Evolutionary conservation across 2,888 invertebrate genomes (phyloP).

Genomic region (Pyralis farinalis): DNA sequence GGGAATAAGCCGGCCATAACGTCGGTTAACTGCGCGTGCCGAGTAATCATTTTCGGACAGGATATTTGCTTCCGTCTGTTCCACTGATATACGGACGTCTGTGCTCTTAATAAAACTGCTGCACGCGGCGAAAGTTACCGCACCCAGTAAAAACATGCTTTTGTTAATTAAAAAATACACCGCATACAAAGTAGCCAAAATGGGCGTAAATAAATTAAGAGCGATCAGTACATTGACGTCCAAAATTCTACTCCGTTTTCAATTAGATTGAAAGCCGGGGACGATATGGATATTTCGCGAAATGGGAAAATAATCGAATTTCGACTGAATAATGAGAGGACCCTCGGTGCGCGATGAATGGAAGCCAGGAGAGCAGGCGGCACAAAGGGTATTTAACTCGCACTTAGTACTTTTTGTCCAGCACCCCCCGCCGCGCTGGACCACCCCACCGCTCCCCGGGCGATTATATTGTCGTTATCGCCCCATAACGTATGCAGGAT

Average conservation of each 20-base stretch:
- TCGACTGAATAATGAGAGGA: constrained; percentile 77
- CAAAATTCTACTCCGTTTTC: constrained; percentile 63
- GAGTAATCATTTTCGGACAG: constrained; percentile 77
- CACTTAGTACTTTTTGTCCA: constrained; percentile 77
- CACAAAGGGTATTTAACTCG: constrained; percentile 80
- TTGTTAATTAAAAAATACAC: constrained; percentile 28
- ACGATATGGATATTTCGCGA: constrained; percentile 78
- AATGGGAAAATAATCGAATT: constrained; percentile 81
- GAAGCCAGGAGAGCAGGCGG: constrained; percentile 60
- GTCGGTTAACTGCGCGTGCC: constrained; percentile 68
- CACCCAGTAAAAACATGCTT: constrained; percentile 16
- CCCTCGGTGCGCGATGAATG: constrained; percentile 63
- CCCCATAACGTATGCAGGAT: constrained; percentile 76
- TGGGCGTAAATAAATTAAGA: constrained; percentile 59
- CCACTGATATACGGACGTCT: constrained; percentile 47
- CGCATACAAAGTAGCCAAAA: constrained; percentile 31
- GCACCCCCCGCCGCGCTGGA: constrained; percentile 47
- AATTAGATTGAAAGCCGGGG: constrained; percentile 75
- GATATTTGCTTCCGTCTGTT: constrained; percentile 74
- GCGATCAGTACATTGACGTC: constrained; percentile 50
- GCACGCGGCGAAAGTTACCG: constrained; percentile 21
- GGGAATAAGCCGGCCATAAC: constrained; percentile 73
- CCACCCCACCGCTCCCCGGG: constrained; percentile 36
- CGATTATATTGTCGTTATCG: constrained; percentile 77
- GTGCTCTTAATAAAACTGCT: constrained; percentile 55